Conservation (phyloP, 2,888 invertebrate species). For the Noctua pronuba region DNA sequence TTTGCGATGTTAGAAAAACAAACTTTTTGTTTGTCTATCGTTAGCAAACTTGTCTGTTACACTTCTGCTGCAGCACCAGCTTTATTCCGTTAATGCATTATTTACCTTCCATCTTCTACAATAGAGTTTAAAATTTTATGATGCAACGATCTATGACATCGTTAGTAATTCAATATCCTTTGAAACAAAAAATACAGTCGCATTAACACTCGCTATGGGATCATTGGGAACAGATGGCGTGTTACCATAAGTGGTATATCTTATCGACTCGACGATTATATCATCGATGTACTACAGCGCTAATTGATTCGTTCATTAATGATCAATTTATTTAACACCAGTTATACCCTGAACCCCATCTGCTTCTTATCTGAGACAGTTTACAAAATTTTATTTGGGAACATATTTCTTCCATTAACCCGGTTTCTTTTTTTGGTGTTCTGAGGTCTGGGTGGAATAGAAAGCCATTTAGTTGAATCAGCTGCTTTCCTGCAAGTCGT, state of each 20-base stretch:
- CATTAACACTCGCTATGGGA: constrained; percentile 60
- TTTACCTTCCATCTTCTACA: constrained; percentile 23
- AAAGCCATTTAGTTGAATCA: constrained; percentile 3
- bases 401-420: constrained; percentile 44
- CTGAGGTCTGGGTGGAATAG: neutral
- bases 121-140: constrained; percentile 40
- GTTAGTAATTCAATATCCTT: constrained; percentile 71
- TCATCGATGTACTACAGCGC: constrained; percentile 70
- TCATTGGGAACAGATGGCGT: constrained; percentile 73
- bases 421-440: neutral
- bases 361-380: constrained; percentile 56
- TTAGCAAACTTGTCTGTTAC: constrained; percentile 73
- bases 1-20: constrained; percentile 79
- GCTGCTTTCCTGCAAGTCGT: constrained; percentile 18
- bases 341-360: constrained; percentile 50
- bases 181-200: constrained; percentile 66
- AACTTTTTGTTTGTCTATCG: constrained; percentile 78
- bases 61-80: constrained; percentile 57
- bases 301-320: constrained; percentile 78
- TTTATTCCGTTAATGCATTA: constrained; percentile 30
- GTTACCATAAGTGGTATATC: constrained; percentile 70
- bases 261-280: constrained; percentile 75
- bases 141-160: constrained; percentile 42
- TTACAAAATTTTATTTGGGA: constrained; percentile 22
- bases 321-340: constrained; percentile 66